phyloP scores from a whole-genome alignment of 2,113 vertebrate species.

The Megatriorchis doriae region DNA sequence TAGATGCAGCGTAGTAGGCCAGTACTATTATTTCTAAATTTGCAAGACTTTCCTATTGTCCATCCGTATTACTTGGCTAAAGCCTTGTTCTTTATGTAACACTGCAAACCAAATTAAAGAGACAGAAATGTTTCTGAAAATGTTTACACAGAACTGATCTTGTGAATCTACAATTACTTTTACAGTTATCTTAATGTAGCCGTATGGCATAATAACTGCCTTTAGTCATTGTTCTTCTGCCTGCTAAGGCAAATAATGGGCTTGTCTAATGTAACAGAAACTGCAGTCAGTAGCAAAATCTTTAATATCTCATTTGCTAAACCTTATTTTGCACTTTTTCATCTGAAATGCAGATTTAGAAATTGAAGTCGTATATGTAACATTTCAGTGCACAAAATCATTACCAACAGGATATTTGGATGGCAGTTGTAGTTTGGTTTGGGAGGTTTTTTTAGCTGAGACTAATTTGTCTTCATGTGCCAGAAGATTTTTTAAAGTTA shows the following conservation, averaged over 20 bases:
- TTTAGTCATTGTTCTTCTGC: conserved; percentile 59
- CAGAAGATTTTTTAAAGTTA: not conserved
- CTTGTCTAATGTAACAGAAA: conserved; percentile 61
- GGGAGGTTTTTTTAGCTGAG: not conserved
- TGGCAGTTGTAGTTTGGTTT: not conserved
- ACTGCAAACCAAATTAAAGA: conserved; percentile 6
- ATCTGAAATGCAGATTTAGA: conserved; percentile 57
- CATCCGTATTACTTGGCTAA: not conserved
- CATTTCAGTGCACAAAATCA: conserved; percentile 29
- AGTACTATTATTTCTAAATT: not conserved
- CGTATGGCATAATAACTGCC: conserved; percentile 29
- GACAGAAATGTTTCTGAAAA: conserved; percentile 31
- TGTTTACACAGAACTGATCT: conserved; percentile 49
- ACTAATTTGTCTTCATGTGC: not conserved
- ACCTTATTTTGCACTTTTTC: conserved; percentile 55
- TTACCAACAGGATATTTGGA: conserved; percentile 12
- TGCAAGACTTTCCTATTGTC: not conserved
- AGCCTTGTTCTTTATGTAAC: not conserved
- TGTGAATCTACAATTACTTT: conserved; percentile 65
- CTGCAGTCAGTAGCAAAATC: conserved; percentile 53
- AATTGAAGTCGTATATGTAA: conserved; percentile 10
- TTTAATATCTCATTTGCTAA: conserved; percentile 64
- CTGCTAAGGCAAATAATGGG: conserved; percentile 57
- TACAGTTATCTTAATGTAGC: conserved; percentile 59
- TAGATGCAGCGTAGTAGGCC: not conserved